A percentile compares a stretch with the other conserved stretches of the same genome.
Evolutionary conservation across 2,888 invertebrate species (phyloP).

Genomic region (Eupithecia inturbata): DNA sequence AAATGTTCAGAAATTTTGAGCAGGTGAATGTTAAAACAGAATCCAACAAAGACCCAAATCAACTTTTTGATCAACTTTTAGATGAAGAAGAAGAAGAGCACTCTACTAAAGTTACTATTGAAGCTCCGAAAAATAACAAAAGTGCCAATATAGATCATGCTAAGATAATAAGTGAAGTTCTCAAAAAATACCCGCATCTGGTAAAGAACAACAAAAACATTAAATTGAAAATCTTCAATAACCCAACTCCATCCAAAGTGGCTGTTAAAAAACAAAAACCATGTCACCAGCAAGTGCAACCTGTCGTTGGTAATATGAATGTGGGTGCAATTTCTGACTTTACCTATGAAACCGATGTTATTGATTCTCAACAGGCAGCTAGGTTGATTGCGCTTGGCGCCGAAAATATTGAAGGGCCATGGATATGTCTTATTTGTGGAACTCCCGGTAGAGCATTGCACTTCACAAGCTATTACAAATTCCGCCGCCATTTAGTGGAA

Average conservation of each 20-base stretch:
- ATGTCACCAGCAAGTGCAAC: conserved; percentile 29
- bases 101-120: conserved; percentile 81
- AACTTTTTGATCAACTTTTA: conserved; percentile 77
- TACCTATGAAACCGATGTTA: conserved; percentile 80
- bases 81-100: conserved; percentile 58
- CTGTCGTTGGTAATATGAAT: conserved; percentile 51
- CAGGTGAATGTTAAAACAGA: conserved; percentile 48
- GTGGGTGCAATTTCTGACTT: conserved; percentile 57
- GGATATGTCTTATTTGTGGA: conserved; percentile 92
- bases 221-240: conserved; percentile 92
- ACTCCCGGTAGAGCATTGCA: conserved; percentile 87
- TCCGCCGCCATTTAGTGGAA: conserved; percentile 91
- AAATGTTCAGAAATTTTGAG: conserved; percentile 54
- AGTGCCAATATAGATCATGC: conserved; percentile 87
- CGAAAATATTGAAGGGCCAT: conserved; percentile 88
- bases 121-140: conserved; percentile 85
- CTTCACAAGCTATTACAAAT: conserved; percentile 91
- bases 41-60: conserved; percentile 59
- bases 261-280: conserved; percentile 50
- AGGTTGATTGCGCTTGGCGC: conserved; percentile 84
- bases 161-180: conserved; percentile 93
- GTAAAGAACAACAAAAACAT: conserved; percentile 95
- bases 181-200: conserved; percentile 94
- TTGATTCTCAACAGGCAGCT: conserved; percentile 86
- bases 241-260: conserved; percentile 58